These are phyloP conservation scores for Sycobia sp. DNA, from an alignment of 1,140 invertebrate species.

Conservation along the genomic window DNA sequence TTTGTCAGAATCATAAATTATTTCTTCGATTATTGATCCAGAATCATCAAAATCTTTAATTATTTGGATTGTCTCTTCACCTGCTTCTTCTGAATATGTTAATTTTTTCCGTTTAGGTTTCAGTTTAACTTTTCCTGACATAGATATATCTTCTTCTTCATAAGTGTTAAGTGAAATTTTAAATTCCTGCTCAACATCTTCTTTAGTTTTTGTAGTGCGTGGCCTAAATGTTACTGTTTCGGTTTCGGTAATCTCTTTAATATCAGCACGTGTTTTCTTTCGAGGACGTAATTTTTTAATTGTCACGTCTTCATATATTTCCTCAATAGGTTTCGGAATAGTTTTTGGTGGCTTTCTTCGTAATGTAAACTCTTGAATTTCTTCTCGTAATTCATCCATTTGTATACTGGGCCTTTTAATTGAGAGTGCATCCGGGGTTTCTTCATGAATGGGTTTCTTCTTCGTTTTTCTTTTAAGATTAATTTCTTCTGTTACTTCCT, in stretches of 20 bases:
- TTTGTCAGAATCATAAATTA: constrained; percentile 68
- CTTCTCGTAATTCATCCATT: constrained; percentile 38
- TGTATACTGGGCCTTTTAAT: constrained; percentile 37
- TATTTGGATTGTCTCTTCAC: constrained; percentile 74
- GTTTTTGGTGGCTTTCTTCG: constrained; percentile 56
- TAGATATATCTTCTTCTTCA: constrained; percentile 83
- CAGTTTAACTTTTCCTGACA: constrained; percentile 81
- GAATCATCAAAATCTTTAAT: constrained; percentile 72
- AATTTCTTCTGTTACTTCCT: constrained; percentile 43
- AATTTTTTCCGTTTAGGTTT: constrained; percentile 70
- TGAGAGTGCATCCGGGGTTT: constrained; percentile 48
- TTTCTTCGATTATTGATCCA: constrained; percentile 72
- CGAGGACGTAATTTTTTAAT: constrained; percentile 72
- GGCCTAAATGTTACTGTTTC: constrained; percentile 78
- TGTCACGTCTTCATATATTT: constrained; percentile 74
- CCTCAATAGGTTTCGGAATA: constrained; percentile 66
- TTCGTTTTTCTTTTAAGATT: constrained; percentile 46
- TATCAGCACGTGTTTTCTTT: constrained; percentile 66
- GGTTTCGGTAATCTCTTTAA: constrained; percentile 73
- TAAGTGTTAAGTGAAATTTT: constrained; percentile 82
- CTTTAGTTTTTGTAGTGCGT: constrained; percentile 73
- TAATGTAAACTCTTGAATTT: constrained; percentile 55
- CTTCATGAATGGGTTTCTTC: constrained; percentile 41
- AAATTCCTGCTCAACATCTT: constrained; percentile 85
- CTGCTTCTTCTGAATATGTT: constrained; percentile 75